phyloP scores from a whole-genome alignment of 2,797 vertebrate genomes.

The Valencia hispanica region DNA sequence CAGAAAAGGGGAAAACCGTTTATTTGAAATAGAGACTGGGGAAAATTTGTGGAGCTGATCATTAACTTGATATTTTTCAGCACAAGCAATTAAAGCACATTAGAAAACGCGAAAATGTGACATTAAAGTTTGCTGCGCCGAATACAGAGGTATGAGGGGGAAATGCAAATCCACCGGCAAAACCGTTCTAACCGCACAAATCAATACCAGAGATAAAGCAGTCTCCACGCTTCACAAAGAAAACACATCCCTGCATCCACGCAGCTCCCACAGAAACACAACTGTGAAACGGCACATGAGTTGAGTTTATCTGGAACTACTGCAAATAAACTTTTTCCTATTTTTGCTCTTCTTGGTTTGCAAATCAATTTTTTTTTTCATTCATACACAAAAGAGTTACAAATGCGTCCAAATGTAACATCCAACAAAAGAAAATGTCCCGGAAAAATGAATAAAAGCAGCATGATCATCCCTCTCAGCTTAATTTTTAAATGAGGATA shows the following conservation, averaged over 20 bases:
- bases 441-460: not conserved
- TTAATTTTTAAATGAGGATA: not conserved
- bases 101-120: not conserved
- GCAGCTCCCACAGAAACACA: not conserved
- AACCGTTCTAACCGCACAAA: slow-evolving; percentile 13
- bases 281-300: not conserved
- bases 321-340: not conserved
- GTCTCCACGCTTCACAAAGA: slow-evolving; percentile 17
- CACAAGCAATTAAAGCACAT: not conserved
- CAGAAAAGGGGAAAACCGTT: not conserved
- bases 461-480: not conserved
- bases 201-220: not conserved
- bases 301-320: too few relatives aligned
- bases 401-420: not conserved
- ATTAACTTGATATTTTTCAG: not conserved
- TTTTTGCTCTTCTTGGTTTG: not conserved
- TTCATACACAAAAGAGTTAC: not conserved
- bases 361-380: not conserved
- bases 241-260: slow-evolving; percentile 15
- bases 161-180: not conserved
- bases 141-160: not conserved
- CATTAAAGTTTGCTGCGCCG: not conserved
- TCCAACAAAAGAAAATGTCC: not conserved
- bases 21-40: not conserved
- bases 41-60: not conserved